Base-by-base conservation (phyloP, 2,797 vertebrate species). In the Leuciscus waleckii region DNA sequence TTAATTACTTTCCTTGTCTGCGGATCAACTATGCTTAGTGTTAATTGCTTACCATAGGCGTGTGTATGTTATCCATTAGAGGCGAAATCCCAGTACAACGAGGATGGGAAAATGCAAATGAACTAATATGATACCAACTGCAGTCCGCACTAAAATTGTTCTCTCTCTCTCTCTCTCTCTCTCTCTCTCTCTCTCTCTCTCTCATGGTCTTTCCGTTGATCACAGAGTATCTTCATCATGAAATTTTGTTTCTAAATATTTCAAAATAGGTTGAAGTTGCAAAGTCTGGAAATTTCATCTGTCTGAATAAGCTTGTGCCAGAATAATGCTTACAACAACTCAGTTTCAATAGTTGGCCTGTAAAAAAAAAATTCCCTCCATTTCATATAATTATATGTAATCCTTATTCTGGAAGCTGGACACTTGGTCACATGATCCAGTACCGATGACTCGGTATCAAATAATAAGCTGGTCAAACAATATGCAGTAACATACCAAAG, bases 1-100 rank as follows among this genome's bases (percentile, higher is more conserved):
- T 88, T 67, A 56, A 85, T 85, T 69, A 54, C 58, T 68, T 39
- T 41, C 46, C 35, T 41, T 37, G 78, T 86, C 39, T 65, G 80
- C n/a, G 39, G 87, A 87, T 84, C 79, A 71, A 71, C 70, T 68
- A 79, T 2, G 83, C 65, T 16, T 51, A 49, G 26, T 29, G 58
- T 46, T 83, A 78, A 89, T 89, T 84, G 82, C 87, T 88, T 58
- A 85, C 79, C 75, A 26, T 80, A 75, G 8, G 23, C 17, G 11
- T 78, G 41, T n/a, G 78, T 71, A 35, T 74, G 37, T 19, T 54
- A 85, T 83, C 83, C 87, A 78, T 84, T 58, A 84, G 63, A 84
- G 29, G 19, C 5, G 32, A 76, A 83, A 71, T 83, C 78, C 58
- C 13, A 63, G 74, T 65, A 67, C 37, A 23, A 51, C 54, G 23